phyloP scores from a whole-genome alignment of 2,888 invertebrate species.

The Lepidochrysops patricia region DNA sequence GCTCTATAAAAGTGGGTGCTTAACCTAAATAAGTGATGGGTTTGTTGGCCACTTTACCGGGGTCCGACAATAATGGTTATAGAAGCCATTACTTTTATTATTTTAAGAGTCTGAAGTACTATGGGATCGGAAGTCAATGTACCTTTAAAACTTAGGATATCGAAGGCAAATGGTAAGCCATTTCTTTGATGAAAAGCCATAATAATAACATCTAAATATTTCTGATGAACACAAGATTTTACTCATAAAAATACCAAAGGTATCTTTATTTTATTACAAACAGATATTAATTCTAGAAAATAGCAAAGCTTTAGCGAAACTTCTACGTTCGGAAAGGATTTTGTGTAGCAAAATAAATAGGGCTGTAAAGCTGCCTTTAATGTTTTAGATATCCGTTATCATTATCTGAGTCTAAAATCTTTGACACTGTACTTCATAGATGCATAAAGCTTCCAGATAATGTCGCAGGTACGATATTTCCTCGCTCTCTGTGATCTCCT shows the following conservation, averaged over 20 bases:
- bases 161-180: no score
- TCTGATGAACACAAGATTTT: no score
- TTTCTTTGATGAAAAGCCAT: no score
- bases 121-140: not conserved
- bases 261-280: no score
- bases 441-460: slow-evolving; percentile 6
- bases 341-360: not conserved
- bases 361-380: not conserved
- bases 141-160: not conserved
- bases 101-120: not conserved
- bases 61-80: not conserved
- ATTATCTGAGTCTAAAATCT: slow-evolving; percentile 1
- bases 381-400: not conserved
- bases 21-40: slow-evolving; percentile 11
- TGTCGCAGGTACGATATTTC: not conserved
- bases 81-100: slow-evolving; percentile 5
- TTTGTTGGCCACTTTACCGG: not conserved
- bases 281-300: not conserved
- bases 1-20: slow-evolving; percentile 8
- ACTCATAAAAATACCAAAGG: no score
- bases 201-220: no score
- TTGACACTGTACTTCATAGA: slow-evolving; percentile 4
- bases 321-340: not conserved
- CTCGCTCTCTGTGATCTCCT: not conserved
- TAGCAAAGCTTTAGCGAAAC: not conserved